Evolutionary conservation across 2,888 invertebrate species (phyloP).

Genomic region (Xestia xanthographa): DNA sequence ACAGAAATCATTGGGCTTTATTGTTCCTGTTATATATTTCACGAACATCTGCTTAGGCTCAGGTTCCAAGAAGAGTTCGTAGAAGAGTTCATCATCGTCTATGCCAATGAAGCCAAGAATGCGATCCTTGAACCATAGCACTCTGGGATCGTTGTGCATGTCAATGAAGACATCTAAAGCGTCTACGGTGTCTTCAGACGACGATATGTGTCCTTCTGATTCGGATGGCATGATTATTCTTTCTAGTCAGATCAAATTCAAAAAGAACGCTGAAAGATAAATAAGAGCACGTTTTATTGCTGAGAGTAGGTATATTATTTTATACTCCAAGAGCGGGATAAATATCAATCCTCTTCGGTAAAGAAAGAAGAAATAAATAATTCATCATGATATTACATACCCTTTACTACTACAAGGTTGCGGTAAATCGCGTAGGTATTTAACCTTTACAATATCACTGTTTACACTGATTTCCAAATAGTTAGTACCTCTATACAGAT

Average conservation of each 20-base stretch:
- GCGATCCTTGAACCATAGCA: slow-evolving; percentile 93
- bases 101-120: slow-evolving; percentile 90
- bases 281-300: neutral
- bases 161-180: slow-evolving; percentile 68
- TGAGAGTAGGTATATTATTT: neutral
- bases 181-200: slow-evolving; percentile 27
- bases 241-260: neutral
- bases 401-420: neutral
- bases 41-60: slow-evolving; percentile 86
- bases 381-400: neutral
- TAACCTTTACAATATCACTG: slow-evolving; percentile 1
- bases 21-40: slow-evolving; percentile 73
- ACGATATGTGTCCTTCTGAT: neutral
- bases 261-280: neutral
- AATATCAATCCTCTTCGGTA: neutral
- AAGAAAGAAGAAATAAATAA: neutral
- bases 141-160: slow-evolving; percentile 88
- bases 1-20: slow-evolving; percentile 78
- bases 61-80: slow-evolving; percentile 90
- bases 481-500: neutral
- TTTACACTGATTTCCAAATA: slow-evolving; percentile 15
- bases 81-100: slow-evolving; percentile 90
- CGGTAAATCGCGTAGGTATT: neutral
- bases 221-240: slow-evolving; percentile 30
- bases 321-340: neutral